phyloP scores from a whole-genome alignment of 2,888 invertebrate species.

The Eurois occulta region DNA sequence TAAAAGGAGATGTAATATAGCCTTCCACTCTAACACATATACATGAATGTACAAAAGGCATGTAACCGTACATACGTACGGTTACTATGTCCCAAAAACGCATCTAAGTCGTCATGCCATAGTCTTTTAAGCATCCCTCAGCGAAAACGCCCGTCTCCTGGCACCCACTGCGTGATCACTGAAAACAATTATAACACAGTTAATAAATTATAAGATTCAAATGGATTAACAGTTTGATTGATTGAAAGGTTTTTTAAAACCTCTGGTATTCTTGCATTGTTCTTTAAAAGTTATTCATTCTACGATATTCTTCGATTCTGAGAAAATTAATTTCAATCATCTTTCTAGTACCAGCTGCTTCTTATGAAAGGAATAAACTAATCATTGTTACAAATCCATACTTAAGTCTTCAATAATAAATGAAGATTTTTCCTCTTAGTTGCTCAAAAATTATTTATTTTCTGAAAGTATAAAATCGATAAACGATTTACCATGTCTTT shows the following conservation, averaged over 20 bases:
- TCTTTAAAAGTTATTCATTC: constrained; percentile 11
- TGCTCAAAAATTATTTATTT: not conserved
- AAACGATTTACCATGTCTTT: not conserved
- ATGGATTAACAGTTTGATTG: not conserved
- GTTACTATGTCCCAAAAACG: not conserved
- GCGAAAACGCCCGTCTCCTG: not conserved
- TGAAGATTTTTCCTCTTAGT: not conserved
- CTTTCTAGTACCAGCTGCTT: constrained; percentile 8
- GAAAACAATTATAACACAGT: not conserved
- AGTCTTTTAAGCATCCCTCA: not conserved
- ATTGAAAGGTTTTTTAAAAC: constrained; percentile 17
- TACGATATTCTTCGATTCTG: not conserved
- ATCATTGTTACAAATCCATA: not conserved
- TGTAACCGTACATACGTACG: not conserved
- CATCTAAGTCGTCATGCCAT: not conserved
- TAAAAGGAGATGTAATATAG: not conserved
- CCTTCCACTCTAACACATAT: not conserved
- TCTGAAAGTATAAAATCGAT: not conserved
- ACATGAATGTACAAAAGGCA: not conserved
- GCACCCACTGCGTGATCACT: not conserved
- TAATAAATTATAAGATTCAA: not conserved
- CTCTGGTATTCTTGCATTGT: not conserved
- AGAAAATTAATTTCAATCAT: constrained; percentile 15
- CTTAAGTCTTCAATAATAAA: not conserved
- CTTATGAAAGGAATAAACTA: constrained; percentile 8